Percentiles rank a stretch among this genome's conserved stretches.
These are phyloP conservation scores for Fringilla coelebs DNA, from an alignment of 2,797 vertebrate species.

Conservation along the genomic window DNA sequence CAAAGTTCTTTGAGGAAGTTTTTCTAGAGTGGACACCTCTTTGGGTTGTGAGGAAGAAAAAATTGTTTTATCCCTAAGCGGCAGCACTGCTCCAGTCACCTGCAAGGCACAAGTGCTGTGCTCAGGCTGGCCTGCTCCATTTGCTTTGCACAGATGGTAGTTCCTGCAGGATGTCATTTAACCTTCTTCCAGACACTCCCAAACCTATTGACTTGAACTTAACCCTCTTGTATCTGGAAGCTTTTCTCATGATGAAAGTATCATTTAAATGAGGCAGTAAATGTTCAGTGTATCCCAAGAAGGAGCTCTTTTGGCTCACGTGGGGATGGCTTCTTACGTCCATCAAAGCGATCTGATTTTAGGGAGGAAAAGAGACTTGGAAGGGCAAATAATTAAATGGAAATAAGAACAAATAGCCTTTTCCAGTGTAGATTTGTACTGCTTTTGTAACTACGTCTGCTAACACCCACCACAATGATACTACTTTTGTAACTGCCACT, in stretches of 20 bases:
- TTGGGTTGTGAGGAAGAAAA: background rate
- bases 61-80: background rate
- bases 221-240: background rate
- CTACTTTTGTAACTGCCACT: conserved; percentile 23
- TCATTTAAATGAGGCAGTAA: background rate
- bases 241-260: background rate
- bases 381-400: background rate
- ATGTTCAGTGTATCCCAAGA: background rate
- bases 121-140: background rate
- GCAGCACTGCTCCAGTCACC: background rate
- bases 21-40: background rate
- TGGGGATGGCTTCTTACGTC: background rate
- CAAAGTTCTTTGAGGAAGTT: conserved; percentile 2
- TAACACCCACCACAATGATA: background rate
- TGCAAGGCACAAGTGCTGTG: background rate
- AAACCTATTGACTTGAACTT: background rate
- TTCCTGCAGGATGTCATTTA: background rate
- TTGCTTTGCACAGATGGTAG: background rate
- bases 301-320: background rate
- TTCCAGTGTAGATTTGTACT: background rate
- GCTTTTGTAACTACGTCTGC: background rate
- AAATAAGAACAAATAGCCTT: background rate
- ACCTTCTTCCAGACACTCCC: background rate
- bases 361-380: background rate
- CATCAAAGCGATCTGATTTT: background rate